A percentile compares a stretch with the other conserved stretches of the same genome.
Evolutionary conservation across 2,888 invertebrate species (phyloP).

Genomic region (Nipponacmea schrenckii): DNA sequence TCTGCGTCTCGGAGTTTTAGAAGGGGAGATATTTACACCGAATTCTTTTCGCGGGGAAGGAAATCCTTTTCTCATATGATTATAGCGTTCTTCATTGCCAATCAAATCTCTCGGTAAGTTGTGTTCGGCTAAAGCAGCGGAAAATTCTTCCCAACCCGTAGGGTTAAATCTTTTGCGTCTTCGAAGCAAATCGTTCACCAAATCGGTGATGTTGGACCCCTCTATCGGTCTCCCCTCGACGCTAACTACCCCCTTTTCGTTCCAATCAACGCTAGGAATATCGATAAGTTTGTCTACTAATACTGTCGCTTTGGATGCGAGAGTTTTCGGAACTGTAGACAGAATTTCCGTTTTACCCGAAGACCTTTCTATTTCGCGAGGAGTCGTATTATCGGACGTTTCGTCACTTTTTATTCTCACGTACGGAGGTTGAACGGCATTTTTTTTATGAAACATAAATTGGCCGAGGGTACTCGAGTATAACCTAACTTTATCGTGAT

Average conservation of each 20-base stretch:
- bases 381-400: too few species aligned
- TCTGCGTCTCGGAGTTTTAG: not conserved
- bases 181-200: not conserved
- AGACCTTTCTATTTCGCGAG: not conserved
- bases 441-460: not conserved
- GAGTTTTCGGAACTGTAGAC: not conserved
- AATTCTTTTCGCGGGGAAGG: too few species aligned
- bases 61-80: not conserved
- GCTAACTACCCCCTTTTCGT: not conserved
- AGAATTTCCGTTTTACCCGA: not conserved
- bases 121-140: not conserved
- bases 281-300: not conserved
- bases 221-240: not conserved
- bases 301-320: not conserved
- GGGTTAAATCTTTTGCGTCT: not conserved
- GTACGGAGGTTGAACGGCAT: not conserved
- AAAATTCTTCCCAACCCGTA: too few species aligned
- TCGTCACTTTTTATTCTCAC: not conserved
- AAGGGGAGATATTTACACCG: too few species aligned
- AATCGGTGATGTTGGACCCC: not conserved
- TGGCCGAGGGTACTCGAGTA: not conserved
- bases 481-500: not conserved
- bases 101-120: not conserved
- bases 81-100: not conserved
- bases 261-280: not conserved